Base-by-base conservation (phyloP, 1,140 invertebrate genomes). In the Drosophila watanabei region DNA sequence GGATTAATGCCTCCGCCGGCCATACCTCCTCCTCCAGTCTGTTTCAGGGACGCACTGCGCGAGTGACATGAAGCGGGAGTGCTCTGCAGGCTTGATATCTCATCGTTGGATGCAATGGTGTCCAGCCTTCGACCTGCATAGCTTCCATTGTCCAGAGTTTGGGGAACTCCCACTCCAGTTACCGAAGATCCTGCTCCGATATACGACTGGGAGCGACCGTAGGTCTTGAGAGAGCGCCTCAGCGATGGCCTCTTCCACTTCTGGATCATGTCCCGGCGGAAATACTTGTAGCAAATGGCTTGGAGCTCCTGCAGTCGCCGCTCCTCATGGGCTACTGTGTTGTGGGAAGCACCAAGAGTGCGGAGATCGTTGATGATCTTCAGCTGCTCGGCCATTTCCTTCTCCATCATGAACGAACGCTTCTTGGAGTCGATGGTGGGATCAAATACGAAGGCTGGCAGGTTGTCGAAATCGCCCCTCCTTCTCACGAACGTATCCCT, bases 321-420 rank as follows among this genome's bases (percentile, higher is more conserved):
- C 94, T 98, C 96, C 94, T 99, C 98, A 81, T 97, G 95, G 82
- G 98, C 97, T 63, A 99, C 98, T 1, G 97, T 98, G 18, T 96
- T 95, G 86, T 98, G 96, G n/a, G 97, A 97, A 35, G 98, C 98
- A 1, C 98, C 98, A 18, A 98, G 94, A 6, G 97, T 96, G 86
- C 97, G 95, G 57, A 99, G 94, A 94, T 99, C 98, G 90, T 98
- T 98, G 56, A 99, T 98, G 41, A 98, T 97, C 94, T 98, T 98
- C 1, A 97, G 95, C 93, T 99, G 98, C 93, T 99, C 98, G 84
- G 98, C 98, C 97, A 99, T 99, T 94, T 99, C 98, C 92, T 98
- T 98, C 93, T 99, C 98, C 78, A 99, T 98, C n/a, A 99, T 94
- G 89, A 98, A 97, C 9, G 98, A 98, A 45, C 98, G 95, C 87